Conservation (phyloP, 2,888 invertebrate genomes). For the Pachydiplax longipennis region DNA sequence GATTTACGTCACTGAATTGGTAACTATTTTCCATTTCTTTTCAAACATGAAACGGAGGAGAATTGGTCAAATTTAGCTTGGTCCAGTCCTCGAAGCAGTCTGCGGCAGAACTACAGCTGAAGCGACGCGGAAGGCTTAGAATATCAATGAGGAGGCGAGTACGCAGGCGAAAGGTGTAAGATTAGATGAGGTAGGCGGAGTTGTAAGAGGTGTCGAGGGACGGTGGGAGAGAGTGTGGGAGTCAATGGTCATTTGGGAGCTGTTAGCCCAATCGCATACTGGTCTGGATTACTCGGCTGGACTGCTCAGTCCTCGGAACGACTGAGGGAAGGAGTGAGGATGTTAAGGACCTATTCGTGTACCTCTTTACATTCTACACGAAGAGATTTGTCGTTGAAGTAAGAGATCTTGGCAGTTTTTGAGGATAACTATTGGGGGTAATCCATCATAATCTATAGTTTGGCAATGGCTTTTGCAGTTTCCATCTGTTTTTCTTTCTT, state of each 20-base stretch:
- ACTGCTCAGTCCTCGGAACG: neutral
- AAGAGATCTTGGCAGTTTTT: neutral
- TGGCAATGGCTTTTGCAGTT: too few relatives aligned
- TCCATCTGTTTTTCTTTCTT: too few relatives aligned
- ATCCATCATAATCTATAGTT: too few relatives aligned
- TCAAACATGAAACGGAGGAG: neutral
- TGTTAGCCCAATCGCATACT: slow-evolving; percentile 34
- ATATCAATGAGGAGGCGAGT: neutral
- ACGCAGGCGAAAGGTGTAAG: neutral
- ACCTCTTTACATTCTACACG: neutral
- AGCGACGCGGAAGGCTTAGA: neutral
- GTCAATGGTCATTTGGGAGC: slow-evolving; percentile 22
- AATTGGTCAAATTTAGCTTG: too few relatives aligned
- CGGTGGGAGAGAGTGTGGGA: neutral
- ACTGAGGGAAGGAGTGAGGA: neutral
- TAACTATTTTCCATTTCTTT: too few relatives aligned
- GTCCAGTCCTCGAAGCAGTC: too few relatives aligned
- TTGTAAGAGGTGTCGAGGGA: neutral
- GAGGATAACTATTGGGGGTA: too few relatives aligned
- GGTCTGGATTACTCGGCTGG: slow-evolving; percentile 21
- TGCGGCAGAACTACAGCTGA: neutral
- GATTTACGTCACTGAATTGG: too few relatives aligned
- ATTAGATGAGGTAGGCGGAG: too few relatives aligned
- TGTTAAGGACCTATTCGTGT: neutral
- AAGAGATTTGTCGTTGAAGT: neutral